Percentiles rank a stretch among this genome's conserved stretches.
Conservation (phyloP, 53 echinoderm and acorn worm genomes). For the Antedon mediterranea region DNA sequence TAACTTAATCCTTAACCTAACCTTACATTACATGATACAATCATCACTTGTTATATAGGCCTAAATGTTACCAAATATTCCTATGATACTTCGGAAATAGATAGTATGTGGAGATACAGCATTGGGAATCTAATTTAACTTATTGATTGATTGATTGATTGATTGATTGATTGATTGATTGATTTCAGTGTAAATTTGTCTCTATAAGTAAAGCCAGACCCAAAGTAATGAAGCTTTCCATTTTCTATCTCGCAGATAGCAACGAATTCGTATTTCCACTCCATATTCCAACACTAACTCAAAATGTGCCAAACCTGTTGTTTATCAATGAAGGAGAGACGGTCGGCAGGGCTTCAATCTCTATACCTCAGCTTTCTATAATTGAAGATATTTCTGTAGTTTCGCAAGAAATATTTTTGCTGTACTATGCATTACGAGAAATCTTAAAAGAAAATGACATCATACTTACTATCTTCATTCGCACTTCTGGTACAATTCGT, state of each 20-base stretch:
- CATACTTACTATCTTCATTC: background rate
- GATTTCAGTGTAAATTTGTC: too few relatives aligned
- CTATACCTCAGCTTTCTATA: background rate
- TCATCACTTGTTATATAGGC: too few relatives aligned
- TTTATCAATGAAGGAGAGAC: background rate
- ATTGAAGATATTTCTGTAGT: background rate
- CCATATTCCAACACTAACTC: background rate
- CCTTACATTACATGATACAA: too few relatives aligned
- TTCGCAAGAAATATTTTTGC: background rate
- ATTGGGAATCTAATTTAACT: too few relatives aligned
- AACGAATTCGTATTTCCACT: background rate
- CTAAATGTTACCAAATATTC: too few relatives aligned
- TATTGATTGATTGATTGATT: too few relatives aligned
- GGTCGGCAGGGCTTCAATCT: background rate
- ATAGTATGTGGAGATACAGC: too few relatives aligned
- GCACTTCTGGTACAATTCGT: background rate
- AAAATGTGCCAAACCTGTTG: background rate
- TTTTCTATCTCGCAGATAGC: background rate
- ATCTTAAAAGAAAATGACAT: background rate
- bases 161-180: too few relatives aligned
- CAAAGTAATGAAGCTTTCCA: too few relatives aligned
- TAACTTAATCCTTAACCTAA: too few relatives aligned
- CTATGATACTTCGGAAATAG: too few relatives aligned
- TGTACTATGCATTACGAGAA: background rate
- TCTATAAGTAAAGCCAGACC: too few relatives aligned